A percentile compares a stretch with the other conserved stretches of the same genome.
Conservation (phyloP, 2,888 invertebrate genomes). For the Netelia inedita region DNA sequence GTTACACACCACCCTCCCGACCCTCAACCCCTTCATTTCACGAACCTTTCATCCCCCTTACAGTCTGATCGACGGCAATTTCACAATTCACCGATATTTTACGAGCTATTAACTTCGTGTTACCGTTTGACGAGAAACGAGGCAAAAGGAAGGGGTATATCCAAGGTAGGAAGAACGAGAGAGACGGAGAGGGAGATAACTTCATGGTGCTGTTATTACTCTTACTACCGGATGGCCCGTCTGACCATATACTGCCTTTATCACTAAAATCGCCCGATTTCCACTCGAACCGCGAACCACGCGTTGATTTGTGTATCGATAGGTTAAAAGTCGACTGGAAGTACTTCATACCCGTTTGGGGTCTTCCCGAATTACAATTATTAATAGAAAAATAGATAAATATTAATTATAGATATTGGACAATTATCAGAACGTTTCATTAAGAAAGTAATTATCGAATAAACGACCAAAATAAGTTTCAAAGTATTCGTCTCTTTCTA, state of each 20-base stretch:
- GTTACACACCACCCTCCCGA: not conserved
- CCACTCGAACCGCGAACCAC: not conserved
- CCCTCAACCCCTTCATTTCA: not conserved
- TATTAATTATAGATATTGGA: too few relatives aligned
- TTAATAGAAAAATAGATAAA: too few relatives aligned
- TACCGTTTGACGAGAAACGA: conserved; percentile 52
- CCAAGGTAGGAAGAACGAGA: not conserved
- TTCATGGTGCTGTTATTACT: conserved; percentile 32
- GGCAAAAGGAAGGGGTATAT: conserved; percentile 10
- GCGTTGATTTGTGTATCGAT: too few relatives aligned
- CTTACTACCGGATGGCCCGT: conserved; percentile 29
- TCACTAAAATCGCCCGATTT: conserved; percentile 14
- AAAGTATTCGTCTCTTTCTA: too few relatives aligned
- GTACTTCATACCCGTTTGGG: too few relatives aligned
- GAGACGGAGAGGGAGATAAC: not conserved
- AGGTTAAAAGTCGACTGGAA: too few relatives aligned
- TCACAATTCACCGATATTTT: conserved; percentile 59
- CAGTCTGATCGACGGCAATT: conserved; percentile 36
- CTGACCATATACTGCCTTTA: conserved; percentile 36
- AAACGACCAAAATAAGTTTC: too few relatives aligned
- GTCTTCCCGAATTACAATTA: too few relatives aligned
- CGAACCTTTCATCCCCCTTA: conserved; percentile 18
- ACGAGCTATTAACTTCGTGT: conserved; percentile 59
- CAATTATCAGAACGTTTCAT: too few relatives aligned
- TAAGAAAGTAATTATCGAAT: too few relatives aligned